Evolutionary conservation across 2,797 vertebrate species (phyloP).

Genomic region (Amphiprion clarkii): DNA sequence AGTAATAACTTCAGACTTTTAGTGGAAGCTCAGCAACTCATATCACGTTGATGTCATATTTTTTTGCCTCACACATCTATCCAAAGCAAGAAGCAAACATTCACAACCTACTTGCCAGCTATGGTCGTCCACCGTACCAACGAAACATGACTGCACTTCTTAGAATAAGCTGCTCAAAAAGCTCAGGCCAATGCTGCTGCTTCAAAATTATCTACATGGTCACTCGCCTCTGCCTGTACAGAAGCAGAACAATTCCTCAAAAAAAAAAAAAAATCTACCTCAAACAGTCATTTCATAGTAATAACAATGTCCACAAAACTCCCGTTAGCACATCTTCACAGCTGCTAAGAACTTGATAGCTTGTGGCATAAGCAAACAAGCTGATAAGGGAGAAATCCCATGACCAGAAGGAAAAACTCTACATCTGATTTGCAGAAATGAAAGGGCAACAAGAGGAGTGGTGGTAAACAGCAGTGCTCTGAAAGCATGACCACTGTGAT

Average conservation of each 20-base stretch:
- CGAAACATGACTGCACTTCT: conserved; percentile 25
- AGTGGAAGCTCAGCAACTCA: not conserved
- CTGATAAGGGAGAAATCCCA: conserved; percentile 64
- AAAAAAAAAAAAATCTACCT: conserved; percentile 9
- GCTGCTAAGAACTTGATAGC: conserved; percentile 35
- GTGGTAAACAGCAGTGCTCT: conserved; percentile 70
- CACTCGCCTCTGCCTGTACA: conserved; percentile 33
- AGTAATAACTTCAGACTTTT: not conserved
- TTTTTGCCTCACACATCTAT: not conserved
- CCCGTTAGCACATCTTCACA: conserved; percentile 13
- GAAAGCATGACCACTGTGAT: conserved; percentile 70
- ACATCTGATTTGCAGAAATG: conserved; percentile 77
- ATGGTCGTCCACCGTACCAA: conserved; percentile 28
- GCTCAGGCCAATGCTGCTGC: not conserved
- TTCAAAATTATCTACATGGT: conserved; percentile 4
- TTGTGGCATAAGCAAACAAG: conserved; percentile 44
- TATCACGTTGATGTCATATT: not conserved
- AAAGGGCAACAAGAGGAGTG: conserved; percentile 65
- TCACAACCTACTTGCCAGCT: conserved; percentile 62
- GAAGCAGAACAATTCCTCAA: conserved; percentile 38
- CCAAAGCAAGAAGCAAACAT: conserved; percentile 17
- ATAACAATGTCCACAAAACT: conserved; percentile 28
- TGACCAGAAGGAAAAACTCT: conserved; percentile 51
- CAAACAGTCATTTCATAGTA: conserved; percentile 31
- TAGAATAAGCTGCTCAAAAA: conserved; percentile 20